Conservation (phyloP, 1,140 invertebrate species). For the Drosophila pachea region DNA sequence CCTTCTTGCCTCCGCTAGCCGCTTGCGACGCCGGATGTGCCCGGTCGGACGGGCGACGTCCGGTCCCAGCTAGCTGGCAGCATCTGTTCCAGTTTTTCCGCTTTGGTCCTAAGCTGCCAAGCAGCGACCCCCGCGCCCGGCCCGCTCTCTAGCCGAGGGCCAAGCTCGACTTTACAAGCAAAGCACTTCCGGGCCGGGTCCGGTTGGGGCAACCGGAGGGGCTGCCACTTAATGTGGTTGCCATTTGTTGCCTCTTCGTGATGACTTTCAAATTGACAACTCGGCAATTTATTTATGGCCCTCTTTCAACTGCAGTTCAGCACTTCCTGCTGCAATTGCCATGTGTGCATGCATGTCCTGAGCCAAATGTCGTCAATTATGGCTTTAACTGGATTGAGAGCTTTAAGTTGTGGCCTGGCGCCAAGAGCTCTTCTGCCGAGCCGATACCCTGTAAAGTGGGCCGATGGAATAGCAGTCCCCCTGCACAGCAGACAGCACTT, state of each 20-base stretch:
- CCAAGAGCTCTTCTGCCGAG: too few relatives aligned
- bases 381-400: too few relatives aligned
- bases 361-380: too few relatives aligned
- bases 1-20: neutral
- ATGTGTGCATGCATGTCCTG: too few relatives aligned
- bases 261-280: conserved; percentile 43
- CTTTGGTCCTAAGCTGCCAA: neutral
- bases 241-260: conserved; percentile 12
- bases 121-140: neutral
- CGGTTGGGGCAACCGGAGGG: neutral
- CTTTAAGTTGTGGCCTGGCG: too few relatives aligned
- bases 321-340: conserved; percentile 37
- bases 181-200: conserved; percentile 23
- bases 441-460: too few relatives aligned
- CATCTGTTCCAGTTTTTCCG: neutral
- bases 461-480: too few relatives aligned
- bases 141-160: neutral
- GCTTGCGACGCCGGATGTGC: conserved; percentile 4
- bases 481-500: too few relatives aligned
- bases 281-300: conserved; percentile 26
- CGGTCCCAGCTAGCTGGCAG: conserved; percentile 9
- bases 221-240: conserved; percentile 17
- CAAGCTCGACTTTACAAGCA: conserved; percentile 15
- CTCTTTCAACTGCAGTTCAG: conserved; percentile 9
- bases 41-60: conserved; percentile 15